Conservation (phyloP, 2,888 invertebrate genomes). For the Sympetrum striolatum region DNA sequence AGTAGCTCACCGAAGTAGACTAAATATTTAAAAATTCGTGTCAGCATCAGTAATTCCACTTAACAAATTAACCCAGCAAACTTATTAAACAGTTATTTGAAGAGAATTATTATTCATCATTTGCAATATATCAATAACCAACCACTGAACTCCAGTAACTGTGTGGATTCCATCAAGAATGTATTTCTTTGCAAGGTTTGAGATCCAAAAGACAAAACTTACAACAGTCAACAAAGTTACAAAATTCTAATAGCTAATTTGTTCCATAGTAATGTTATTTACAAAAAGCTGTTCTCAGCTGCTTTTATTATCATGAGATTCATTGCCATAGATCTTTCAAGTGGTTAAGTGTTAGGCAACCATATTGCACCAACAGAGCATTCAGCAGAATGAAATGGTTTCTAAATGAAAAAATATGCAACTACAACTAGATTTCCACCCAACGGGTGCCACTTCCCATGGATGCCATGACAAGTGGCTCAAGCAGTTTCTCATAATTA, state of each 20-base stretch:
- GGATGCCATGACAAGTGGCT: conserved; percentile 31
- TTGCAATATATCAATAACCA: neutral
- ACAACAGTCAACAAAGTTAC: conserved; percentile 17
- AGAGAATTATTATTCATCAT: neutral
- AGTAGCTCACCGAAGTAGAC: neutral
- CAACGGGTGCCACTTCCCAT: conserved; percentile 4
- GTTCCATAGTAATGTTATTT: conserved; percentile 20
- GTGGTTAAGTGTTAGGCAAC: conserved; percentile 25
- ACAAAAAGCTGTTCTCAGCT: neutral
- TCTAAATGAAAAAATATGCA: neutral
- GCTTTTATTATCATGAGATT: conserved; percentile 21
- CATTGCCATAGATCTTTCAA: neutral
- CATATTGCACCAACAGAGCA: conserved; percentile 35
- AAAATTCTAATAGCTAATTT: conserved; percentile 19
- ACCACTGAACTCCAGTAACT: neutral
- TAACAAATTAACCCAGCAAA: neutral
- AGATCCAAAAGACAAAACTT: conserved; percentile 41
- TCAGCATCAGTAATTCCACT: neutral
- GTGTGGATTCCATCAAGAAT: neutral
- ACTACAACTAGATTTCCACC: neutral
- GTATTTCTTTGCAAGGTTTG: conserved; percentile 34
- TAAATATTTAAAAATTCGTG: neutral
- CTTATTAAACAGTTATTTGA: neutral
- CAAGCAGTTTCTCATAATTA: neutral
- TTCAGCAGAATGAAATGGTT: neutral